Base-by-base conservation (phyloP, 2,797 vertebrate genomes). In the Pseudochaenichthys georgianus region DNA sequence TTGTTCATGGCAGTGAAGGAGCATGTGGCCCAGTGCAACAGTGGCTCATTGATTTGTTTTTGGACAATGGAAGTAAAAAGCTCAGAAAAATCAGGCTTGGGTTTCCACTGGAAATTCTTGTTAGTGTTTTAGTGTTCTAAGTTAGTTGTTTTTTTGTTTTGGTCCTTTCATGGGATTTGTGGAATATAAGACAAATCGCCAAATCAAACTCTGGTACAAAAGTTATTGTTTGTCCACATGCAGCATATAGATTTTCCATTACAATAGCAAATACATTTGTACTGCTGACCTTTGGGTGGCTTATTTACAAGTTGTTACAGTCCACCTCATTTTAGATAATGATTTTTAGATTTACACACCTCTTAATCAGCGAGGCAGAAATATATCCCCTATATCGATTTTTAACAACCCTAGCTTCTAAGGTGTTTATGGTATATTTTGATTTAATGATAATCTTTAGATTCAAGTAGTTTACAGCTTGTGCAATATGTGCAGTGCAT, bases 291-390 rank as follows among this genome's bases (percentile, higher is more conserved):
- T 60, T 23, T 60, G 17, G 28, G 13, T 41, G 9, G 17, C 42
- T 64, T 16, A 42, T 70, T 58, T 42, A 45, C 28, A 9, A 62
- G 50, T 58, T 60, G 10, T 51, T 42, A 52, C 38, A 41, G 34
- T 43, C 17, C 15, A 13, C 46, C 15, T 19, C 8, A 57, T 50
- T 13, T 38, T 2, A 70, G 51, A 3, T 31, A 31, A 34, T 65
- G 0, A 57, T 42, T 38, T 28, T 10, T 51, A 15, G 10, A 67
- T 80, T 43, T 55, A 55, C 4, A 62, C 31, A 48, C 4, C 11
- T 42, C 5, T 53, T 19, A 66, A 48, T 77, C 43, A 45, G 9
- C 19, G 17, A 46, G 4, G 10, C 3, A 52, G 38, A 23, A 38
- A 67, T 53, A 28, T 21, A 17, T 17, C 2, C 10, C 13, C 0